Evolutionary conservation across 2,113 vertebrate species (phyloP), one percentile per base, ranked within the genome.

Genomic region (Triplophysa tibetana): DNA sequence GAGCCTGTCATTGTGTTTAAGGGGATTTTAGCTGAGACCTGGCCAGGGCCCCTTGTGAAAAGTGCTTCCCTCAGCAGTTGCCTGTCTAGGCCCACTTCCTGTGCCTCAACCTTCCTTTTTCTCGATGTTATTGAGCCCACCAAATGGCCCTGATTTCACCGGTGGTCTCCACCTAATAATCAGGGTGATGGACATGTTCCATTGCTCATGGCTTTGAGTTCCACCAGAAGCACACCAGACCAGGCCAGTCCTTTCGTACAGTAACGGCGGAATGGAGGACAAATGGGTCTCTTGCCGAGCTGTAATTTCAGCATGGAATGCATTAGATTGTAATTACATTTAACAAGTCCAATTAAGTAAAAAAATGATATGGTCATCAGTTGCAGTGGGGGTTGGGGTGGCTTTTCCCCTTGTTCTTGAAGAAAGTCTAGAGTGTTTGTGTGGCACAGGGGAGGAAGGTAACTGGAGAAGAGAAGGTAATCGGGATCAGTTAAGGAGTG

Each of bases 11-110:
- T 85, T 91, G 86, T 91, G 87, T 88, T 88, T 73, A 73, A 80
- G 70, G 66, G 79, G 75, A 48, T 77, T 79, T 74, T 79, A 82
- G 62, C 26, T 19, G 81, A 88, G 88, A 84, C 84, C 89, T 90
- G 82, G 77, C 85, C 89, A 2, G 79, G 79, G 73, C 87, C 89
- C 88, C 88, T 85, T 87, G 82, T 82, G 83, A 91, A 91, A 95
- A 93, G 84, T 90, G 89, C 92, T 93, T 94, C 90, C 87, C 91
- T 95, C 95, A 94, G 94, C 93, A 94, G 85, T 85, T 92, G 88
- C 92, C 93, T 93, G 93, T 95, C 95, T 96, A 92, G 90, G 91
- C 88, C 86, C 64, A 86, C 94, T 96, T 96, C 96, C 95, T 96
- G 93, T 93, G 90, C 89, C 91, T 92, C 91, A 88, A 85, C 90